Evolutionary conservation across 2,888 invertebrate genomes (phyloP).

Genomic region (Pilophorus perplexus): DNA sequence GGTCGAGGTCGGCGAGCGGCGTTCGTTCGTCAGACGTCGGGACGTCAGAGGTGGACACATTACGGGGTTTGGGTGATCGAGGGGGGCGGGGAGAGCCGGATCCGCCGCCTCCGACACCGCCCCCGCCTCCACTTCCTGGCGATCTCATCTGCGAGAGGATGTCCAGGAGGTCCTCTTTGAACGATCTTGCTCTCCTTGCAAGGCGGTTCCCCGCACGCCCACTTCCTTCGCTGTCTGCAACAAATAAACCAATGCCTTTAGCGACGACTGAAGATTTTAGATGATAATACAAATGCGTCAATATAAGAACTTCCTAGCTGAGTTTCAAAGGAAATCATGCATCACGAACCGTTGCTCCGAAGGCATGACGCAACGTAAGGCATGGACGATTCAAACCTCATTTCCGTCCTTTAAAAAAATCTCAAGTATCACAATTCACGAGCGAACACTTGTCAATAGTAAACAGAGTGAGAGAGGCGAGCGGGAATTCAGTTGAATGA

Average conservation of each 20-base stretch:
- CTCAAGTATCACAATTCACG: too few relatives aligned
- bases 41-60: conserved; percentile 54
- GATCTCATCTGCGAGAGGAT: conserved; percentile 87
- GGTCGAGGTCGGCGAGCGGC: conserved; percentile 70
- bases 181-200: conserved; percentile 82
- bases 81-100: conserved; percentile 54
- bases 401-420: neutral
- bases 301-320: too few relatives aligned
- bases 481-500: too few relatives aligned
- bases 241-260: too few relatives aligned
- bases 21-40: conserved; percentile 59
- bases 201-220: conserved; percentile 69
- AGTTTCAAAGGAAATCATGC: too few relatives aligned
- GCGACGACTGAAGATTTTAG: neutral
- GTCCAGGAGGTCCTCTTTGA: conserved; percentile 89
- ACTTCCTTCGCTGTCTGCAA: conserved; percentile 42
- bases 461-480: too few relatives aligned
- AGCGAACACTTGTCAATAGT: too few relatives aligned
- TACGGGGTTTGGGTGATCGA: conserved; percentile 54
- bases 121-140: conserved; percentile 54
- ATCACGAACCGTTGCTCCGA: conserved; percentile 15
- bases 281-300: too few relatives aligned
- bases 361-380: conserved; percentile 11
- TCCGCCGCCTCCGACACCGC: conserved; percentile 45
- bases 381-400: conserved; percentile 23